Evolutionary conservation across 2,888 invertebrate species (phyloP).

Genomic region (Bhutanitis thaidina): DNA sequence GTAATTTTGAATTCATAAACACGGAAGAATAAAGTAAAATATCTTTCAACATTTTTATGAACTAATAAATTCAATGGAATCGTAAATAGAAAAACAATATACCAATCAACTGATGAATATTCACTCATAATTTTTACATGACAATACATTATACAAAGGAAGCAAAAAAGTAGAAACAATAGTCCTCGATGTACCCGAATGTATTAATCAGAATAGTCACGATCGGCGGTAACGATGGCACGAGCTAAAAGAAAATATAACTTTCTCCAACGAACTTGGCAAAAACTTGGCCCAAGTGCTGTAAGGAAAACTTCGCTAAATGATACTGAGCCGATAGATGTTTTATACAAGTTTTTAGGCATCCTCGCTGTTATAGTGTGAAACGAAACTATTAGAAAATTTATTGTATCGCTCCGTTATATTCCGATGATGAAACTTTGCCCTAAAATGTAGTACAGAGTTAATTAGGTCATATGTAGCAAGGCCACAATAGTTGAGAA

Average conservation of each 20-base stretch:
- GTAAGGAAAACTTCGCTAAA: conserved; percentile 41
- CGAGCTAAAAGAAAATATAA: conserved; percentile 56
- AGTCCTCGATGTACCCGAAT: conserved; percentile 29
- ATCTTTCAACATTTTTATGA: too few species aligned
- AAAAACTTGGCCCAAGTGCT: conserved; percentile 35
- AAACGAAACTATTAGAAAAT: conserved; percentile 11
- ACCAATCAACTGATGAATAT: too few species aligned
- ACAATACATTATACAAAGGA: too few species aligned
- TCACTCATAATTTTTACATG: too few species aligned
- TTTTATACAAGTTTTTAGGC: conserved; percentile 46
- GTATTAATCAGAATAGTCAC: conserved; percentile 73
- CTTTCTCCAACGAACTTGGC: conserved; percentile 46
- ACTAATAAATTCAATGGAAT: too few species aligned
- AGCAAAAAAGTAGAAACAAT: background rate
- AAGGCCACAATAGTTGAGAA: too few species aligned
- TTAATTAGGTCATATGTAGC: too few species aligned
- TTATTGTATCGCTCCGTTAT: conserved; percentile 18
- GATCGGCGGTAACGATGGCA: conserved; percentile 66
- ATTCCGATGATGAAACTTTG: conserved; percentile 8
- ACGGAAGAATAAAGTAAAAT: too few species aligned
- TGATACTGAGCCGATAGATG: conserved; percentile 47
- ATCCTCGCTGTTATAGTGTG: background rate
- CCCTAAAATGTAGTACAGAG: too few species aligned
- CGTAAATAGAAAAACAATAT: too few species aligned
- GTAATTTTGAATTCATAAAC: too few species aligned